Base-by-base conservation (phyloP, 2,797 vertebrate species). In the Ctenopoma kingsleyae region DNA sequence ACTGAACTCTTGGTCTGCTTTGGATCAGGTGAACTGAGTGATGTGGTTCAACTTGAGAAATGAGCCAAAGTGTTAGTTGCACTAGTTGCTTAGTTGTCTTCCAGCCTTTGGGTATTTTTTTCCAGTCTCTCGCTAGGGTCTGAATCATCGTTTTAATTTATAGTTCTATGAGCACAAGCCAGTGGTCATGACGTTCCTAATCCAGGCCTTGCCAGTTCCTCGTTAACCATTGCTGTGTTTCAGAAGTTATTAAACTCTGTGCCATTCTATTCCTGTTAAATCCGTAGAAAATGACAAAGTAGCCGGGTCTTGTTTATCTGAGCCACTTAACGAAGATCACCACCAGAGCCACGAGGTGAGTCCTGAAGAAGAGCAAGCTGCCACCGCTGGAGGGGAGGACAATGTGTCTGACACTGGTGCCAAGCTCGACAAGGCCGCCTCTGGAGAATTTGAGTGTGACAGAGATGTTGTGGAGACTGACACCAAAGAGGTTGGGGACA, bases 221-320 rank as follows among this genome's bases (percentile, higher is more conserved):
- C 96, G 87, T 93, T 96, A 95, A 95, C 95, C 94, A 95, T 96
- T 98, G 95, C 95, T 98, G 94, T 98, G 94, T 97, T 96, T 97
- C 95, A 96, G 96, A 98, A 97, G 97, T 99, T 93, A 98, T 98
- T 98, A 98, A 99, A 98, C 96, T 97, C 93, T 98, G 91, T 92
- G 95, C 96, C 96, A 97, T 99, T 99, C 96, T 98, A 98, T 98
- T 98, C 98, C 97, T 98, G 97, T 99, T 99, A 98, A 97, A 98
- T 98, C 97, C 97, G 96, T 98, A 99, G 98, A 98, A 97, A 97
- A 96, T 97, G 97, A 97, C 95, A 98, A 97, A 97, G 96, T 98
- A 96, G 97, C 97, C 94, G 97, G 96, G 97, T 97, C 96, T 98
- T 98, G 97, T 99, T 97, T 97, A 95, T 97, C 97, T 97, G 97